Evolutionary conservation across 2,797 vertebrate species (phyloP), one percentile per base, ranked within the genome.

Genomic region (Mus caroli): DNA sequence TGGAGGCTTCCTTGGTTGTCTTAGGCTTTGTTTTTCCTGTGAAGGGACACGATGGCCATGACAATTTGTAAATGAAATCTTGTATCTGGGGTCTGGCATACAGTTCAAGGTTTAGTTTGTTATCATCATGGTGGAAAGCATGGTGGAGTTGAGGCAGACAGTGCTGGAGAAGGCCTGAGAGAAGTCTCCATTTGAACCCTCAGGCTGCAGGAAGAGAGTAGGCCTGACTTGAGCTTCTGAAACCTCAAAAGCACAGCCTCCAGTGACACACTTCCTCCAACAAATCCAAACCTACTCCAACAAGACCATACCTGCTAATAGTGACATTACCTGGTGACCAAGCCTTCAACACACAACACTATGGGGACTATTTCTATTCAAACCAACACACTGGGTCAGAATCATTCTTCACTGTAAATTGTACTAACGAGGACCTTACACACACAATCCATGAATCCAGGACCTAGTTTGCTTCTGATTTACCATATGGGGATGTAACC

Each of bases 371-470:
- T 43, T 43, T 75, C 19, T 75, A 37, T 26, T 75, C 40, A 24
- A 75, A 75, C 69, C 69, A 71, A 37, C 34, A 37, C 69, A 40
- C 22, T 26, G 14, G 5, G 87, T 13, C 13, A 73, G 0, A 17
- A 11, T 14, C 20, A 19, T 28, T 20, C 1, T 12, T n/a, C 20
- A 77, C 15, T 14, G 7, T 46, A 17, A 28, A 50, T 26, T n/a
- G 31, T 14, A 71, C 3, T 50, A 20, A 17, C 3, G 6, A 22
- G 67, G 22, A 75, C 67, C 31, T 52, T 43, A 11, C 24, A 67
- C 4, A 43, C 3, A 43, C 0, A n/a, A 3, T 11, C n/a, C 4
- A 0, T 10, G 7, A 7, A 28, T 22, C 37, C 79, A n/a, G 52
- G 34, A 13, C 19, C n/a, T 9, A 4, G 58, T 37, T 22, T 83